Conservation (phyloP, 2,888 invertebrate species). For the Synanthedon andrenaeformis region DNA sequence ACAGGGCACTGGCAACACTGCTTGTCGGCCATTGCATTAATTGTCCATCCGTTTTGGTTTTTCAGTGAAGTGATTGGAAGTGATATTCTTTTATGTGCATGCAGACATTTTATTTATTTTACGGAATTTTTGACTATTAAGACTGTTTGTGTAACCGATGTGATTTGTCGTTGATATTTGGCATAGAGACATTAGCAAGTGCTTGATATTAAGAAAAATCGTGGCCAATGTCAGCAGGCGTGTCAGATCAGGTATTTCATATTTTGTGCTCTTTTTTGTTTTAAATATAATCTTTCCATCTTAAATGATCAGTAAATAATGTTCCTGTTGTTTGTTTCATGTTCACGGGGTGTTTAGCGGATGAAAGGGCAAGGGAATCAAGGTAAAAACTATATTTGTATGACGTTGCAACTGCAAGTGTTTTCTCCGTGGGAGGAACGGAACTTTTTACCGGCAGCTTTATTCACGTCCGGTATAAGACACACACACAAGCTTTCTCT, state of each 20-base stretch:
- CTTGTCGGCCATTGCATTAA: conserved; percentile 54
- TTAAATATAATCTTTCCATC: conserved; percentile 17
- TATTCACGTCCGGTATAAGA: conserved; percentile 29
- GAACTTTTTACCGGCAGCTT: conserved; percentile 53
- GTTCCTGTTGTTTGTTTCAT: conserved; percentile 68
- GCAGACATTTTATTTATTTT: conserved; percentile 47
- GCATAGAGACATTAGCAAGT: conserved; percentile 56
- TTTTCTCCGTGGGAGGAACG: conserved; percentile 47
- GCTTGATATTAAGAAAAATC: conserved; percentile 68
- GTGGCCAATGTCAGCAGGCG: conserved; percentile 91
- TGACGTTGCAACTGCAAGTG: conserved; percentile 68
- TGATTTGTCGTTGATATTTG: conserved; percentile 59
- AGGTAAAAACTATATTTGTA: conserved; percentile 69
- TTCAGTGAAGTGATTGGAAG: conserved; percentile 31
- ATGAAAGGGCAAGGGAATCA: conserved; percentile 90
- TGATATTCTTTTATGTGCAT: conserved; percentile 25
- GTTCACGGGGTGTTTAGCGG: conserved; percentile 72
- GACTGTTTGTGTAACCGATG: conserved; percentile 64
- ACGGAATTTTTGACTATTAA: conserved; percentile 47
- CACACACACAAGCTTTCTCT: conserved; percentile 34
- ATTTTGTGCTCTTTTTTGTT: conserved; percentile 31
- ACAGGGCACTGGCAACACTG: no score
- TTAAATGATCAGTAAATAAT: conserved; percentile 22
- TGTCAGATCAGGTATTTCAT: conserved; percentile 86
- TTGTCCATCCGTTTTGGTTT: conserved; percentile 55